Evolutionary conservation across 2,113 vertebrate species (phyloP), one percentile per base, ranked within the genome.

Genomic region (Nannospalax galili): DNA sequence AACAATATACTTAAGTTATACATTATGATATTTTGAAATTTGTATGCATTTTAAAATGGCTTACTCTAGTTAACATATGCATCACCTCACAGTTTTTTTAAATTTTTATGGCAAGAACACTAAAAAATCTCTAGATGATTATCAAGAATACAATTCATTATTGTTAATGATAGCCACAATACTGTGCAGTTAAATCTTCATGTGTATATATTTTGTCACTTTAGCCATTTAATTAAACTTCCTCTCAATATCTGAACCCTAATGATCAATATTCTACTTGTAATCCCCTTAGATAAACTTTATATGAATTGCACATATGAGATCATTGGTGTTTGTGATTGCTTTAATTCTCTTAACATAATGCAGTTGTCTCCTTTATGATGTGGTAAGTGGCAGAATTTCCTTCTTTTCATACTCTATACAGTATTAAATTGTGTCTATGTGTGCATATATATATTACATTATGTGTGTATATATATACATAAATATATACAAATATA

Each of bases 161-260:
- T 52, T 48, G 16, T 30, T 70, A 70, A 79, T 9, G 69, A 69
- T 16, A 42, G 15, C 20, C 64, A 70, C n/a, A 28, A 58, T n/a
- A 30, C 28, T 78, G 5, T 69, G 69, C 14, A 45, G 35, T 58
- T 72, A 72, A 72, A 72, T n/a, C 22, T 72, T 72, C 37, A 19
- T 37, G 69, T 16, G 15, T 52, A 14, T n/a, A 7, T 32, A 77
- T 48, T n/a, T 78, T 60, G 2, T 77, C 30, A 17, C 32, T 28
- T 62, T 80, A 9, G 20, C 20, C 26, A 64, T 40, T 9, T 74
- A 6, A 45, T 32, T 30, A 30, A 32, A 40, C 17, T 78, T 8
- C 6, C 12, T 75, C 5, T 3, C 4, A 56, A 28, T 1, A 1
- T 35, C 0, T n/a, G 64, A 10, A 0, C 1, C 8, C 22, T 84